Base-by-base conservation (phyloP, 2,888 invertebrate species). In the Cryptocephalus moraei region DNA sequence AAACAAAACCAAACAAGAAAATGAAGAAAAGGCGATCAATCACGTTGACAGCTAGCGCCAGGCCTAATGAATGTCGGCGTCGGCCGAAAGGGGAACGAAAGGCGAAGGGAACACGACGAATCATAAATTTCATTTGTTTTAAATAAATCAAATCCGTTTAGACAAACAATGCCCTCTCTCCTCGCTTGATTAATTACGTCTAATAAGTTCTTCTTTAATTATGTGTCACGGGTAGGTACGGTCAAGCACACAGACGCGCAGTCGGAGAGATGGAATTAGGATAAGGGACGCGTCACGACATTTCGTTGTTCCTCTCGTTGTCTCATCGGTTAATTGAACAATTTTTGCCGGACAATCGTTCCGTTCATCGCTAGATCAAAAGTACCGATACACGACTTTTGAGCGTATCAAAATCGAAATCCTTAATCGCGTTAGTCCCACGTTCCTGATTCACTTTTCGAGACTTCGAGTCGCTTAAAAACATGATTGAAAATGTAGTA, bases 101-200 rank as follows among this genome's bases (percentile, higher is more conserved):
- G 60, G 60, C 59, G 57, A 59, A 54, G 47, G 52, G 58, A 61
- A 60, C 62, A 58, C 56, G 57, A 59, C 63, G 57, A 64, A 55
- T 62, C 63, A 64, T 62, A 64, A 62, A 62, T 65, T 63, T 62
- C 60, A 62, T 65, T 63, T 64, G 64, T 65, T 62, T 62, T 61
- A 60, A 64, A 65, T 64, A 61, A 62, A 63, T 63, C 62, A 63
- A 60, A 62, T 56, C 57, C 60, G 55, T 58, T 59, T 50, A 11
- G n/a, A 36, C 33, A 42, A 61, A 62, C 62, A 62, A 62, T 62
- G 62, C 62, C 62, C 61, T 57, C 56, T 51, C 51, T 49, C 51
- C 57, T 58, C 56, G 48, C 51, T 60, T 62, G 61, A 64, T 63
- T 64, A 64, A 64, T 64, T 61, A 60, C 49, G 49, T 52, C 55